phyloP scores from a whole-genome alignment of 2,888 invertebrate genomes.

The Neoaliturus tenellus region DNA sequence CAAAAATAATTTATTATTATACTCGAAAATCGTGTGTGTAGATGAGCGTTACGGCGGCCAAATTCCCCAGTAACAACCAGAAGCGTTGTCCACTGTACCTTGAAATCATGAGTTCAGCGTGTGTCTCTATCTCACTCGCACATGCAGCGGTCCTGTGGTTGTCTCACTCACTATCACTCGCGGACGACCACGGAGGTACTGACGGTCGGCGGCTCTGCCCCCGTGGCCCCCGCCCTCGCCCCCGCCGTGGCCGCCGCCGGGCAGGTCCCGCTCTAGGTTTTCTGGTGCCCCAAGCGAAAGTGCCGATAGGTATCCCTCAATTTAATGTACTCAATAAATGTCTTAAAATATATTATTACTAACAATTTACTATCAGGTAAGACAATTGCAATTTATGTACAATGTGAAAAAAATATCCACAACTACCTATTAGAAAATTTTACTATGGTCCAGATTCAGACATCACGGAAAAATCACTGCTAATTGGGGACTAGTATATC shows the following conservation, averaged over 20 bases:
- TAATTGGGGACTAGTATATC: too few relatives aligned
- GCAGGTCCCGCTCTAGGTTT: background rate
- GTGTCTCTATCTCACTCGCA: background rate
- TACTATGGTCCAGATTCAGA: too few relatives aligned
- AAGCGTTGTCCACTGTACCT: slow-evolving; percentile 1
- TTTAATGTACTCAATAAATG: background rate
- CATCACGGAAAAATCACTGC: too few relatives aligned
- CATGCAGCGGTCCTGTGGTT: background rate
- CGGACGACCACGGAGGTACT: background rate
- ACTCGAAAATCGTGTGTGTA: too few relatives aligned
- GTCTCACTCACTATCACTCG: background rate
- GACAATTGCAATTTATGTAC: too few relatives aligned
- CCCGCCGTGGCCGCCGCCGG: background rate
- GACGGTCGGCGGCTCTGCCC: background rate
- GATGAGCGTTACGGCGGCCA: too few relatives aligned
- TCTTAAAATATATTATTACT: background rate
- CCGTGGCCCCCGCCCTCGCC: background rate
- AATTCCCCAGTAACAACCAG: too few relatives aligned
- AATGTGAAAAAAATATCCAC: too few relatives aligned
- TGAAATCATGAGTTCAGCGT: background rate
- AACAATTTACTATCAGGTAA: too few relatives aligned
- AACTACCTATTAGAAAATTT: too few relatives aligned
- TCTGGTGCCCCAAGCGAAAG: too few relatives aligned
- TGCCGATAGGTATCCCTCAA: background rate
- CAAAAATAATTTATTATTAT: too few relatives aligned